Evolutionary conservation across 1,140 invertebrate genomes (phyloP).

Genomic region (Acyrthosiphon pisum): DNA sequence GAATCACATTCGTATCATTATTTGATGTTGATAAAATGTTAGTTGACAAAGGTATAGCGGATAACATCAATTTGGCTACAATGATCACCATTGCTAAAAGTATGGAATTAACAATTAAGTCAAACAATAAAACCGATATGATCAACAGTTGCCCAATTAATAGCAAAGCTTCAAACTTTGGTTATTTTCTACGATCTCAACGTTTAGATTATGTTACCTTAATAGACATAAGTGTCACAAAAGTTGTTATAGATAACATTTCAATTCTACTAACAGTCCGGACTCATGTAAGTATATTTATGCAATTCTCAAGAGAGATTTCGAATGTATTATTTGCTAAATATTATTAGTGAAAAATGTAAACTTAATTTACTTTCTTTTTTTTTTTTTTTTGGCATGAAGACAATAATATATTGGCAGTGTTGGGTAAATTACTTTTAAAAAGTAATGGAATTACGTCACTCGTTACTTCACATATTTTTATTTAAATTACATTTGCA

Average conservation of each 20-base stretch:
- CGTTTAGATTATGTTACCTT: background rate
- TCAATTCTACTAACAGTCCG: constrained; percentile 20
- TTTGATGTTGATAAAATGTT: background rate
- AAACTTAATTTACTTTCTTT: background rate
- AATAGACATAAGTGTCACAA: background rate
- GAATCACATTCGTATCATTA: constrained; percentile 27
- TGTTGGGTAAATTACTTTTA: too few species aligned
- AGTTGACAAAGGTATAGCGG: background rate
- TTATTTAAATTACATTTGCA: too few species aligned
- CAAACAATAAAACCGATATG: constrained; percentile 8
- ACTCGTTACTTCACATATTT: too few species aligned
- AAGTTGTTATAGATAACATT: background rate
- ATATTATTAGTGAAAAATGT: background rate
- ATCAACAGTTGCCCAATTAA: background rate
- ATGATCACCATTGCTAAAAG: constrained; percentile 40
- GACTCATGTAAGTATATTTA: constrained; percentile 39
- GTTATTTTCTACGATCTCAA: background rate
- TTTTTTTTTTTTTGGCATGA: too few species aligned
- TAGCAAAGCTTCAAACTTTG: background rate
- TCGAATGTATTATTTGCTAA: background rate
- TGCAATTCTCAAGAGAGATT: background rate
- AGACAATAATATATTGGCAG: too few species aligned
- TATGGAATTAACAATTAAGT: background rate
- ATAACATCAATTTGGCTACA: background rate
- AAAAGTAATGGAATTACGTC: too few species aligned